Evolutionary conservation across 2,113 vertebrate genomes (phyloP).

Genomic region (Tauraco erythrolophus): DNA sequence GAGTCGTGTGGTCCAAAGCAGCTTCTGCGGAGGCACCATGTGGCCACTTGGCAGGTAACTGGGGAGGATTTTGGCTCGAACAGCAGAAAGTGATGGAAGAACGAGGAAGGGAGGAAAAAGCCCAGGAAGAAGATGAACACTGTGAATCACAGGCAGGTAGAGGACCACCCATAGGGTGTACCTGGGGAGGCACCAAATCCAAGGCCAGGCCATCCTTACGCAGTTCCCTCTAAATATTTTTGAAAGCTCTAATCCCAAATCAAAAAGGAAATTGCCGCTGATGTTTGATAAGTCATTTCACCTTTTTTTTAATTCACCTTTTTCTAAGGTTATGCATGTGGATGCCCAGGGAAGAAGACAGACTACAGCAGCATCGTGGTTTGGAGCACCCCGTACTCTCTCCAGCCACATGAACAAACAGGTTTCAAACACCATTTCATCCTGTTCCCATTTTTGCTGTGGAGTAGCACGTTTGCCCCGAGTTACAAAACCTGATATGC

Average conservation of each 20-base stretch:
- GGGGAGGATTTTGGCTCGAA: neutral
- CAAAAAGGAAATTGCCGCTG: neutral
- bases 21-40: rapidly evolving
- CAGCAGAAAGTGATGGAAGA: rapidly evolving
- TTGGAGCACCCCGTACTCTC: too few species aligned
- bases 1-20: neutral
- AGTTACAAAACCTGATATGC: neutral
- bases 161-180: neutral
- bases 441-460: neutral
- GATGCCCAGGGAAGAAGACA: neutral
- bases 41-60: rapidly evolving
- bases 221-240: neutral
- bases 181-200: neutral
- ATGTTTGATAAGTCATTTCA: neutral
- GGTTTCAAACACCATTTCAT: neutral
- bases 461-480: neutral
- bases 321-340: neutral
- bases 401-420: neutral
- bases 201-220: neutral
- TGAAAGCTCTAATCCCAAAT: neutral
- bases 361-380: neutral
- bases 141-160: neutral
- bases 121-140: neutral
- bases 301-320: neutral
- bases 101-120: neutral